These are phyloP conservation scores for Pollenia labialis DNA, from an alignment of 2,888 invertebrate genomes.

Conservation along the genomic window DNA sequence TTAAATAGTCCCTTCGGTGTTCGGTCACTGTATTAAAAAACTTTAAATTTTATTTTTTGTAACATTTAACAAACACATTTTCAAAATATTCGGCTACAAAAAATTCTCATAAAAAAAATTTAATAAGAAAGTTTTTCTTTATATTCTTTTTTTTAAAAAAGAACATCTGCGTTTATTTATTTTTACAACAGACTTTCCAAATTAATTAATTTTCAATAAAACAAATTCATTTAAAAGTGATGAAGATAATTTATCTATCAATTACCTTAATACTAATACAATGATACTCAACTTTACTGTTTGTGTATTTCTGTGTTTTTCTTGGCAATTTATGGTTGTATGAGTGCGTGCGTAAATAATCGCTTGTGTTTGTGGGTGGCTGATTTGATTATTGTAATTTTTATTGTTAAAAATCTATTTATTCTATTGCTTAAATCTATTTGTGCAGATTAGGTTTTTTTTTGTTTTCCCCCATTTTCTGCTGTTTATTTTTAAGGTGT, in stretches of 20 bases:
- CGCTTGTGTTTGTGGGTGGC: not conserved
- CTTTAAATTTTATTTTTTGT: not conserved
- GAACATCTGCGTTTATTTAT: slow-evolving; percentile 13
- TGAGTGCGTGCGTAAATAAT: not conserved
- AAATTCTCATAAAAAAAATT: not conserved
- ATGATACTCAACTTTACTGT: slow-evolving; percentile 16
- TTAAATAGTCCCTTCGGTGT: too few relatives aligned
- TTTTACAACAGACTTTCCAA: not conserved
- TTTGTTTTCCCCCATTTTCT: not conserved
- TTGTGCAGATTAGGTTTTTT: not conserved
- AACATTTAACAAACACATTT: not conserved
- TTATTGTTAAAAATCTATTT: slow-evolving; percentile 40
- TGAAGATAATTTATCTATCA: slow-evolving; percentile 45
- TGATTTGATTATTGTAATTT: slow-evolving; percentile 47
- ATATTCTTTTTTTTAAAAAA: not conserved
- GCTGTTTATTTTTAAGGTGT: not conserved
- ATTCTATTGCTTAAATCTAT: slow-evolving; percentile 16
- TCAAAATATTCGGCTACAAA: not conserved
- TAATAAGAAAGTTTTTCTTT: slow-evolving; percentile 23
- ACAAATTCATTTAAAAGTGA: not conserved
- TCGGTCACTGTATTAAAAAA: too few relatives aligned
- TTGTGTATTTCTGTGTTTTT: not conserved
- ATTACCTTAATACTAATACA: slow-evolving; percentile 34
- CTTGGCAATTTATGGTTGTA: too few relatives aligned
- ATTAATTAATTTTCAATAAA: slow-evolving; percentile 36